These are phyloP conservation scores for Apis florea DNA, from an alignment of 1,140 invertebrate species.

Conservation along the genomic window DNA sequence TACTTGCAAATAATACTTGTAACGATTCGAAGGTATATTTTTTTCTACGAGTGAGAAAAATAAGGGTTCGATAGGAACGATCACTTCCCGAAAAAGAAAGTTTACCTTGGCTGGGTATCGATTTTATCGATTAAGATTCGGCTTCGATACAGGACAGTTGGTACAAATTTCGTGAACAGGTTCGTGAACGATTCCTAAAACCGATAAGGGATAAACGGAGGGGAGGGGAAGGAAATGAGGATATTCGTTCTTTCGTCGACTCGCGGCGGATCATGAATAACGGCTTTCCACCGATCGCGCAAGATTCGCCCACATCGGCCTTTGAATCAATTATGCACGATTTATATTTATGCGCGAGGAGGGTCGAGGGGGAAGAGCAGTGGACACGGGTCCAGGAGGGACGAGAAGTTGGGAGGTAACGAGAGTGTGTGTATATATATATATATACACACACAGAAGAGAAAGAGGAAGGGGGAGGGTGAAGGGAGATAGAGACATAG, in stretches of 20 bases:
- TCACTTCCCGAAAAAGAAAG: slow-evolving; percentile 34
- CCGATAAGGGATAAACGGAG: slow-evolving; percentile 55
- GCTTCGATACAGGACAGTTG: no score
- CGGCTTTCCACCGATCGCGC: slow-evolving; percentile 62
- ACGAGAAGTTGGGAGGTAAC: slow-evolving; percentile 27
- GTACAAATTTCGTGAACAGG: slow-evolving; percentile 66
- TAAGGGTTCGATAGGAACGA: not conserved
- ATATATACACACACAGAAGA: slow-evolving; percentile 12
- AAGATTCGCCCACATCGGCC: slow-evolving; percentile 72
- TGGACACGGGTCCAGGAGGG: slow-evolving; percentile 15
- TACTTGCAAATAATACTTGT: no score
- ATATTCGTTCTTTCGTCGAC: slow-evolving; percentile 56
- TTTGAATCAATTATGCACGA: slow-evolving; percentile 74
- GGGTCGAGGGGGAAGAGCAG: slow-evolving; percentile 28
- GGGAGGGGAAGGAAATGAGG: not conserved
- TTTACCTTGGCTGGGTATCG: not conserved
- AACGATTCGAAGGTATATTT: no score
- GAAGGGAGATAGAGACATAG: slow-evolving; percentile 1
- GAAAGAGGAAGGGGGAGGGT: slow-evolving; percentile 15
- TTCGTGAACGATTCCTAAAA: slow-evolving; percentile 53
- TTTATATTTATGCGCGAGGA: slow-evolving; percentile 73
- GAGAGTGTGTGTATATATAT: not conserved
- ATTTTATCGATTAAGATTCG: slow-evolving; percentile 47
- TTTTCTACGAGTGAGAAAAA: no score
- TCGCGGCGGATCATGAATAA: slow-evolving; percentile 54